phyloP scores from a whole-genome alignment of 2,888 invertebrate genomes.

The Pyrocoelia pectoralis region DNA sequence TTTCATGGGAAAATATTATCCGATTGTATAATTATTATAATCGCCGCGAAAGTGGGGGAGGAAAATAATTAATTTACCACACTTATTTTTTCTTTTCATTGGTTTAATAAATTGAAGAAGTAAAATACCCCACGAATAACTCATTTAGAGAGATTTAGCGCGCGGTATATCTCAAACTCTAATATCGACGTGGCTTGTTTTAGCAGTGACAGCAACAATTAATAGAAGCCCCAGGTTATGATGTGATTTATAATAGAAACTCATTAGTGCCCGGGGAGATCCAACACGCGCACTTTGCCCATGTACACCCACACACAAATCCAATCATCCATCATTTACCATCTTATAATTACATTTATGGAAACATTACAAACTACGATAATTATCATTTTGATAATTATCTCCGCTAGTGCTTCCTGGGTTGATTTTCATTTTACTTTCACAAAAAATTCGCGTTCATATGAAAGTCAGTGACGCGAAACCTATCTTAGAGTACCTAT shows the following conservation, averaged over 20 bases:
- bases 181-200: constrained; percentile 47
- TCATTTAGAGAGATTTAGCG: constrained; percentile 39
- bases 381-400: neutral
- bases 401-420: neutral
- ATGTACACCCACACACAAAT: constrained; percentile 41
- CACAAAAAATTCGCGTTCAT: neutral
- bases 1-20: constrained; percentile 29
- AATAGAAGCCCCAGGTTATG: constrained; percentile 52
- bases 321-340: constrained; percentile 46
- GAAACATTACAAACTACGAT: constrained; percentile 38
- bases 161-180: constrained; percentile 45
- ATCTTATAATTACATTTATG: constrained; percentile 45
- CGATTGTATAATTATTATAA: constrained; percentile 7
- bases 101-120: constrained; percentile 26
- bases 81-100: constrained; percentile 7
- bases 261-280: constrained; percentile 54
- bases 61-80: constrained; percentile 28
- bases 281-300: constrained; percentile 45
- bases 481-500: constrained; percentile 39
- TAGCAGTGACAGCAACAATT: constrained; percentile 55
- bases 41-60: neutral
- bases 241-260: constrained; percentile 55
- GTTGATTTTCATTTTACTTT: constrained; percentile 16
- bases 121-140: constrained; percentile 37
- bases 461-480: constrained; percentile 8